Percentiles rank a stretch among this genome's conserved stretches.
Evolutionary conservation across 2,797 vertebrate species (phyloP).

Genomic region (Psittacula echo): DNA sequence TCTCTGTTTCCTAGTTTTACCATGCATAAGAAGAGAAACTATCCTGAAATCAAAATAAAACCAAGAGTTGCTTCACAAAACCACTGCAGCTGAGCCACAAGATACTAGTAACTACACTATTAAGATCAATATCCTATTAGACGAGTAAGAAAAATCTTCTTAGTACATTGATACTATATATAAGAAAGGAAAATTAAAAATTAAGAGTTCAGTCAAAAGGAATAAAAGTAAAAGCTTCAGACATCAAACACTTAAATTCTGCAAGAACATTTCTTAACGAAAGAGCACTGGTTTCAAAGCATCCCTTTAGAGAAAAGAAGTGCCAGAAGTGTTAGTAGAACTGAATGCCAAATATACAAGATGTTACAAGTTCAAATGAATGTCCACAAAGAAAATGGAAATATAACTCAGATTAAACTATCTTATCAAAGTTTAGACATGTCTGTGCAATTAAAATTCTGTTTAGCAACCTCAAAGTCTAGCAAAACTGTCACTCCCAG

Average conservation of each 20-base stretch:
- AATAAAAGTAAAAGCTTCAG: neutral
- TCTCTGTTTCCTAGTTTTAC: neutral
- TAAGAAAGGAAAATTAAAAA: neutral
- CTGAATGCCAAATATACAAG: neutral
- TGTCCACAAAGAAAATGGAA: conserved; percentile 18
- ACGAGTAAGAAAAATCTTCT: neutral
- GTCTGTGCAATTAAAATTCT: conserved; percentile 6
- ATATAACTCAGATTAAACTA: neutral
- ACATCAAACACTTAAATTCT: neutral
- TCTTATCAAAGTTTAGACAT: conserved; percentile 18
- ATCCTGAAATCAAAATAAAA: neutral
- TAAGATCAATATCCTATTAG: neutral
- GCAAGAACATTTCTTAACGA: neutral
- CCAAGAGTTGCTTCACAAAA: neutral
- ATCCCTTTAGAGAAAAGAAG: neutral
- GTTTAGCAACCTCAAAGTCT: conserved; percentile 28
- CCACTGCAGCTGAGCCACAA: neutral
- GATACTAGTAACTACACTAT: neutral
- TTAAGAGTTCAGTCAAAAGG: neutral
- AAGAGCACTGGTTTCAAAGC: neutral
- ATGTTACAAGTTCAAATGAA: conserved; percentile 13
- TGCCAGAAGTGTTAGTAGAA: neutral
- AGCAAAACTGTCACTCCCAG: conserved; percentile 28
- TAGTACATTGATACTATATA: neutral
- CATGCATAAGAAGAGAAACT: neutral